phyloP scores from a whole-genome alignment of 2,888 invertebrate species.

The Drosophila diplacantha region DNA sequence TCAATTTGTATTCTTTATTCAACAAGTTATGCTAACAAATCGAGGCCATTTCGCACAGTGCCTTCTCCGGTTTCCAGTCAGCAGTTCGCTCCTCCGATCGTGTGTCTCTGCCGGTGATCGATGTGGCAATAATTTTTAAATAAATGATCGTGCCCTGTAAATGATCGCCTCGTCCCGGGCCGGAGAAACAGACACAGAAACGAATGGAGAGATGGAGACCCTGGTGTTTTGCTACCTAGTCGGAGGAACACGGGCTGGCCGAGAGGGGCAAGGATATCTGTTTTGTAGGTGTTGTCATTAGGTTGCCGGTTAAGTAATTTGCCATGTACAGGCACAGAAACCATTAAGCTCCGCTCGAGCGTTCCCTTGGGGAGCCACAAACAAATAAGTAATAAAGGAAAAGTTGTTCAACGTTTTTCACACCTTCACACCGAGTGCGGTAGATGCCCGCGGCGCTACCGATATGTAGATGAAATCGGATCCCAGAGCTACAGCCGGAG shows the following conservation, averaged over 20 bases:
- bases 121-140: slow-evolving; percentile 74
- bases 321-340: slow-evolving; percentile 56
- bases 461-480: slow-evolving; percentile 37
- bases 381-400: slow-evolving; percentile 50
- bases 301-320: slow-evolving; percentile 66
- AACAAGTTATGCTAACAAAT: not conserved
- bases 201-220: not conserved
- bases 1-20: not conserved
- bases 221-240: slow-evolving; percentile 21
- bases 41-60: slow-evolving; percentile 2
- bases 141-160: slow-evolving; percentile 70
- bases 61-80: slow-evolving; percentile 12
- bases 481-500: not conserved
- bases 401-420: slow-evolving; percentile 57
- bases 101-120: slow-evolving; percentile 61
- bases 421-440: slow-evolving; percentile 45
- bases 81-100: slow-evolving; percentile 28
- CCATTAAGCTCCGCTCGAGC: slow-evolving; percentile 50
- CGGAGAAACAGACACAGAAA: slow-evolving; percentile 4
- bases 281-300: slow-evolving; percentile 69
- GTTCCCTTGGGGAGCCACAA: slow-evolving; percentile 13
- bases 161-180: slow-evolving; percentile 57
- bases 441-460: slow-evolving; percentile 45
- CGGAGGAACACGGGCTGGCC: not conserved
- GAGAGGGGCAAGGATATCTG: slow-evolving; percentile 22